These are phyloP conservation scores for Criorhina ranunculi DNA, from an alignment of 2,888 invertebrate species.

Conservation along the genomic window DNA sequence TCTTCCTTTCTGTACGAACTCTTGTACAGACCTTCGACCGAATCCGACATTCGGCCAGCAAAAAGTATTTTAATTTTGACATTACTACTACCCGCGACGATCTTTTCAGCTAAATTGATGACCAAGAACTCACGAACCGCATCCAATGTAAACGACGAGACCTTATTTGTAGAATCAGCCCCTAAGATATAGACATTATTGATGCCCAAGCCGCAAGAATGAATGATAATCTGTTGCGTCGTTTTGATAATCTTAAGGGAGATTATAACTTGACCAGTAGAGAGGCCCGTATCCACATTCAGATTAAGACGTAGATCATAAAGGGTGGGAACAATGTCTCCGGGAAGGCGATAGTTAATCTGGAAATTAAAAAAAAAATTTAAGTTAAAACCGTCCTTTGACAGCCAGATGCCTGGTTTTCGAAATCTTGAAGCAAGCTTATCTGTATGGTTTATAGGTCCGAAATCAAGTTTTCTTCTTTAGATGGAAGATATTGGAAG, in stretches of 20 bases:
- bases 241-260: slow-evolving; percentile 84
- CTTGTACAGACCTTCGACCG: slow-evolving; percentile 91
- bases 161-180: slow-evolving; percentile 76
- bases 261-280: slow-evolving; percentile 86
- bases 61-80: slow-evolving; percentile 84
- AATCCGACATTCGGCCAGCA: slow-evolving; percentile 88
- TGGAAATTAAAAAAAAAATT: no score
- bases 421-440: no score
- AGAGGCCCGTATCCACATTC: slow-evolving; percentile 86
- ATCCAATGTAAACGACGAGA: slow-evolving; percentile 78
- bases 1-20: slow-evolving; percentile 86
- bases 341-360: slow-evolving; percentile 86
- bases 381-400: no score
- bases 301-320: slow-evolving; percentile 90
- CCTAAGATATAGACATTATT: slow-evolving; percentile 78
- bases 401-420: no score
- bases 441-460: no score
- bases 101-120: slow-evolving; percentile 78
- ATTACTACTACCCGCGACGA: slow-evolving; percentile 51
- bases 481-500: no score
- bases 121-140: slow-evolving; percentile 80
- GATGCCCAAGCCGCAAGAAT: slow-evolving; percentile 87
- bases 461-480: no score
- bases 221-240: slow-evolving; percentile 86
- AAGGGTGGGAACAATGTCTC: slow-evolving; percentile 86